Base-by-base conservation (phyloP, 2,888 invertebrate species). In the Mycalesis mineus region DNA sequence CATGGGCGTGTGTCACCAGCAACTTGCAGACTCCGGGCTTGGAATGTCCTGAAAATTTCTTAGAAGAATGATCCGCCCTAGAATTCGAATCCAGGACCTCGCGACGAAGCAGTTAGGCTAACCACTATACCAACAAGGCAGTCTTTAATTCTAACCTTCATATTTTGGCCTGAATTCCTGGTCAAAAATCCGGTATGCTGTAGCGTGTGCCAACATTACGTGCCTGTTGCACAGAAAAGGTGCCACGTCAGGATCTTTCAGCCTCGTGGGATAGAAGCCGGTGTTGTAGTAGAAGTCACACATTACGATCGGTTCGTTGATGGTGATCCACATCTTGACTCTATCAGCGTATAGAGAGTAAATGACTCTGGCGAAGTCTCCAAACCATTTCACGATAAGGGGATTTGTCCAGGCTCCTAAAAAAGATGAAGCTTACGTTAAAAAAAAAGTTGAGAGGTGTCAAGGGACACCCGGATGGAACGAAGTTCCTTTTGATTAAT, bases 281-380 rank as follows among this genome's bases (percentile, higher is more conserved):
- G 77, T 71, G 6, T 81, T 82, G 65, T 90, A 91, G 0, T 77
- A 81, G 0, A 62, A 54, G 7, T 75, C 74, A 59, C 88, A 88
- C 36, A 82, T 68, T 0, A 78, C 63, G 29, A 78, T 70, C 0
- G 94, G 93, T 67, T 95, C 95, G 72, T 95, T 95, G 49, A 95
- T 84, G 0, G 94, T 95, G 0, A 93, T 87, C 94, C 94, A 95
- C 40, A 83, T 77, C 70, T 84, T 91, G 0, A 94, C 91, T 40
- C 92, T 85, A 65, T 91, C 90, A 0, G 91, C 93, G 64, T 87
- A 92, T 61, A 91, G 76, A 8, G 83, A 79, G 67, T 88, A 91
- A 4, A 91, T 73, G 0, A 92, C 65, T 13, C 85, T 80, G 0
- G 93, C 91, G 68, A 91, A 94, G 61, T 92, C 91, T 37, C 78